These are phyloP conservation scores for Megaceryle maxima DNA, from an alignment of 2,113 vertebrate genomes.

Conservation along the genomic window DNA sequence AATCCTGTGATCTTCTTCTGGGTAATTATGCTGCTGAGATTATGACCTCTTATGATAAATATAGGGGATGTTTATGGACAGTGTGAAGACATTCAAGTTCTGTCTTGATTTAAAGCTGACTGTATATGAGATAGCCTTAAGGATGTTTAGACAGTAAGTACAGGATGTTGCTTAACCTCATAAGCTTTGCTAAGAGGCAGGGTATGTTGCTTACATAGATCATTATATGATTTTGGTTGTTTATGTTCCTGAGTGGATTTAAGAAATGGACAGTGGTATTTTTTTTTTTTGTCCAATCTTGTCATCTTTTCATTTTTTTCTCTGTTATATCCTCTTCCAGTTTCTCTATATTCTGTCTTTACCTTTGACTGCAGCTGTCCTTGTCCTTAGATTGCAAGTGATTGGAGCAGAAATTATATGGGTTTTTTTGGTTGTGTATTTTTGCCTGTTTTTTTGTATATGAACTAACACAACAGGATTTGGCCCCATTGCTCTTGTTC, in stretches of 20 bases:
- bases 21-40: background rate
- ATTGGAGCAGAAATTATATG: background rate
- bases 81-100: background rate
- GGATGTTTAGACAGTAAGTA: background rate
- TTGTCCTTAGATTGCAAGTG: background rate
- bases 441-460: background rate
- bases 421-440: background rate
- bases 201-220: background rate
- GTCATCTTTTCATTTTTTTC: background rate
- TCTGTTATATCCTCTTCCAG: background rate
- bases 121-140: background rate
- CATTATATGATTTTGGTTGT: background rate
- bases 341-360: background rate
- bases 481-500: background rate
- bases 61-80: background rate
- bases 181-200: background rate
- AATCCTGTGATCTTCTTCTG: background rate
- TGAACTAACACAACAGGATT: background rate
- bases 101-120: background rate
- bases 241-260: background rate
- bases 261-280: background rate
- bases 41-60: background rate
- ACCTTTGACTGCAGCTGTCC: background rate
- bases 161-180: background rate
- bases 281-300: rapidly evolving